These are phyloP conservation scores for Protodeltote pygarga DNA, from an alignment of 2,888 invertebrate genomes.

Conservation along the genomic window DNA sequence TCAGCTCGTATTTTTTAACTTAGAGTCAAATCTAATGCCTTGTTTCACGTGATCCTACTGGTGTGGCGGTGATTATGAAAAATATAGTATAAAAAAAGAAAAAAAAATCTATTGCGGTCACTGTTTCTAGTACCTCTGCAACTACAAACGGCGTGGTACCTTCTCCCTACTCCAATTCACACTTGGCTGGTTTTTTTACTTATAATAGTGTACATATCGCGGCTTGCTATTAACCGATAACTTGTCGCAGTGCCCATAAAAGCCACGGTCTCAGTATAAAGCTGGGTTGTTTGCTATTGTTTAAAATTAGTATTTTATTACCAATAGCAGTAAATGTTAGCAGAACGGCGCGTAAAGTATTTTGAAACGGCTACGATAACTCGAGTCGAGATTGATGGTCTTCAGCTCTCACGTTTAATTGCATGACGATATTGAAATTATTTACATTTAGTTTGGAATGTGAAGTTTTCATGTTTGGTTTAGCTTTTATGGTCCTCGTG, in stretches of 20 bases:
- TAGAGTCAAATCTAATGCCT: no score
- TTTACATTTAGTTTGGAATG: not conserved
- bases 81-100: no score
- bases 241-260: slow-evolving; percentile 8
- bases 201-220: not conserved
- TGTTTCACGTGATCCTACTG: no score
- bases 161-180: no score
- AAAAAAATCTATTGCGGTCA: no score
- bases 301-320: slow-evolving; percentile 35
- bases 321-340: slow-evolving; percentile 11
- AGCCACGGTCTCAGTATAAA: slow-evolving; percentile 3
- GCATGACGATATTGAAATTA: not conserved
- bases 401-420: slow-evolving; percentile 2
- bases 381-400: slow-evolving; percentile 1
- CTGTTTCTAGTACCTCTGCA: no score
- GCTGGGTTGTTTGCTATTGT: slow-evolving; percentile 20
- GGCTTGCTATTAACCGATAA: not conserved
- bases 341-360: slow-evolving; percentile 7
- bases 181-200: no score
- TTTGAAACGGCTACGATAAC: slow-evolving; percentile 8
- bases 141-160: no score
- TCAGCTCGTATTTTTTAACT: no score
- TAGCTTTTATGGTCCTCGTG: no score
- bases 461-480: no score
- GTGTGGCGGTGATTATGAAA: no score